Base-by-base conservation (phyloP, 2,797 vertebrate species). In the Thaleichthys pacificus region DNA sequence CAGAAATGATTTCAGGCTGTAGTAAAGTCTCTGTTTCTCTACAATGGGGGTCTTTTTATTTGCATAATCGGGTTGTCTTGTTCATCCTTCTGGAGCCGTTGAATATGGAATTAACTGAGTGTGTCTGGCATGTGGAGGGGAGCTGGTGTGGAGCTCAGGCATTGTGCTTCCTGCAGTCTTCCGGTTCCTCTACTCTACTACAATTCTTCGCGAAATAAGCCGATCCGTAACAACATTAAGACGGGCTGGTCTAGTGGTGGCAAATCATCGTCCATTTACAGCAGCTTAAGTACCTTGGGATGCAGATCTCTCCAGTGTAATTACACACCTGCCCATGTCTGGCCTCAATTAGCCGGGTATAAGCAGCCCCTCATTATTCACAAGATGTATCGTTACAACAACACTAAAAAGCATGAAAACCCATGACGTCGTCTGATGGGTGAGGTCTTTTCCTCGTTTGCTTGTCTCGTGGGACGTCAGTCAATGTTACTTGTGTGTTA, bases 241-340 rank as follows among this genome's bases (percentile, higher is more conserved):
- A 80, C 63, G 38, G 73, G 60, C 71, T 47, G 67, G 21, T 56
- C 61, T 69, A 79, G 22, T 72, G 66, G 69, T 26, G 58, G 63
- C 56, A 73, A 80, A 85, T 82, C 66, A 77, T 69, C 80, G 78
- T 71, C 71, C 77, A 81, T 72, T 84, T 82, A 79, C 60, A 51
- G 9, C n/a, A 72, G 57, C 66, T 64, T 80, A 69, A 72, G 61
- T 66, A 68, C 65, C 62, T 63, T 32, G 57, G 60, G 49, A 73
- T 74, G 73, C 47, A 68, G 77, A 77, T 68, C 61, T 74, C 66
- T 78, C 49, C 64, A 19, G 60, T 64, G 38, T 72, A 83, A 85
- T 86, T 82, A 71, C 61, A 78, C 73, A 62, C 77, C 72, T 79
- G 75, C 73, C 61, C 68, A 32, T 65, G 72, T 60, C 76, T 77